Base-by-base conservation (phyloP, 2,888 invertebrate species). In the Hypolimnas misippus region DNA sequence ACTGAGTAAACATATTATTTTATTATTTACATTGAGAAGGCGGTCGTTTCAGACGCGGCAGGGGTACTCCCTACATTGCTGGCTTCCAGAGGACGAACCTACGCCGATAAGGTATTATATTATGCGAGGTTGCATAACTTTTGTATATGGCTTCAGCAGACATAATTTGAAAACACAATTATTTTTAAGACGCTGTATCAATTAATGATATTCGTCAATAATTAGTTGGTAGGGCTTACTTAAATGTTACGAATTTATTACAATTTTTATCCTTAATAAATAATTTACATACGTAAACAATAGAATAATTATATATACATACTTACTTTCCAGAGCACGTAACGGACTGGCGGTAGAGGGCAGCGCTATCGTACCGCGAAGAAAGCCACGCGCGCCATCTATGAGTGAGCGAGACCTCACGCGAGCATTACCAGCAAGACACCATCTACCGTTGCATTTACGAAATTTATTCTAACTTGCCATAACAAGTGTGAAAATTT, bases 331-430 rank as follows among this genome's bases (percentile, higher is more conserved):
- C 79, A 87, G 86, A 79, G 72, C 74, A 71, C 82, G 76, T 86
- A 78, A 84, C 68, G 87, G 81, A 2, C 79, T 93, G 73, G 87
- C 93, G 42, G 91, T 94, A 69, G 83, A 90, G 73, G 94, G 94
- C 51, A 87, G 89, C 74, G 93, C 93, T 70, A 93, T 93, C 72
- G 86, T 92, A 60, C 93, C 93, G 2, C 93, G 93, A 80, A 82
- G 86, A 71, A 93, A 93, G 79, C 93, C 93, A 58, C 86, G 92
- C 68, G 93, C 89, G 72, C 93, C 92, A 69, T 93, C 93, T 64
- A 93, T 93, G 92, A 93, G 92, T 76, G 93, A 93, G 82, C 85
- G 92, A 53, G 93, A 93, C 79, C 84, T 93, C 38, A 93, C 93
- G 58, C 84, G 81, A 72, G 74, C 57, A 0, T n/a, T 64, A 8